These are phyloP conservation scores for Oreochromis spilurus DNA, from an alignment of 2,113 vertebrate species.

Conservation along the genomic window DNA sequence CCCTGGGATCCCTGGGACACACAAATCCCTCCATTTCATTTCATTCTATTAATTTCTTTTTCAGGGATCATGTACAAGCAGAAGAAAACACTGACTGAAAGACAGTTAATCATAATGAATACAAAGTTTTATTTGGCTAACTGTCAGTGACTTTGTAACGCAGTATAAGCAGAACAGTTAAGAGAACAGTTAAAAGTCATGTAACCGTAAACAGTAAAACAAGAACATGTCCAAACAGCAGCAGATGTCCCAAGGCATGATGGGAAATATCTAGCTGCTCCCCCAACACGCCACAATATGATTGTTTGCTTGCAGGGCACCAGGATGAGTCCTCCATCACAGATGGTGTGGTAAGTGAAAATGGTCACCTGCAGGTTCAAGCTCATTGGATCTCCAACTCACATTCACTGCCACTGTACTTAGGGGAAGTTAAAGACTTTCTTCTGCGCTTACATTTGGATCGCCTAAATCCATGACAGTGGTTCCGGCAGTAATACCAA, in stretches of 20 bases:
- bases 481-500: rapidly evolving
- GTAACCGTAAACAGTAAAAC: not conserved
- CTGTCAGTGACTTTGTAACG: not conserved
- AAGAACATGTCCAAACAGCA: not conserved
- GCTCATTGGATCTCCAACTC: not conserved
- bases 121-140: too few species aligned
- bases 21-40: too few species aligned
- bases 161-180: not conserved
- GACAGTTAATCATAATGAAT: too few species aligned
- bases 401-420: not conserved
- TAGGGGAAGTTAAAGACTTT: not conserved
- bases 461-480: rapidly evolving
- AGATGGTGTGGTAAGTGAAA: rapidly evolving
- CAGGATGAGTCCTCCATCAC: not conserved
- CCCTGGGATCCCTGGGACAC: too few species aligned
- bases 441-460: rapidly evolving
- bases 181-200: not conserved
- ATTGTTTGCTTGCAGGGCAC: not conserved
- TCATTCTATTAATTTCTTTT: too few species aligned
- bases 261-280: not conserved
- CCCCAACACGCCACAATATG: rapidly evolving
- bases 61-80: too few species aligned
- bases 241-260: not conserved
- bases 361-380: not conserved
- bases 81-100: too few species aligned